Evolutionary conservation across 2,888 invertebrate species (phyloP).

Genomic region (Drosophila antonietae): DNA sequence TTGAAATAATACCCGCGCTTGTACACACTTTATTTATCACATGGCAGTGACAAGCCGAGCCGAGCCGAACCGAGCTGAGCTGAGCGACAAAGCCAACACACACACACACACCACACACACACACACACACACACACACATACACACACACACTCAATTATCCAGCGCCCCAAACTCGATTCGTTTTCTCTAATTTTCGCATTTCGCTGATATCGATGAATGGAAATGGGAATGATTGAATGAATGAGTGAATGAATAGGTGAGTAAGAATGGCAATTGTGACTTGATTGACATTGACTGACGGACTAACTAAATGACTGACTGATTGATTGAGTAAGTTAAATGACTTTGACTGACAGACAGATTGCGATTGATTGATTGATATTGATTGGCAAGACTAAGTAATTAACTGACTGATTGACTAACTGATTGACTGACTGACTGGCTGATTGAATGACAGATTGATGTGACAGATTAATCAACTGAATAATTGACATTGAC

Average conservation of each 20-base stretch:
- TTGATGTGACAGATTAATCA: background rate
- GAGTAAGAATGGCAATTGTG: too few relatives aligned
- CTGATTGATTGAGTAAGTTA: background rate
- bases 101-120: too few relatives aligned
- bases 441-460: background rate
- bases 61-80: too few relatives aligned
- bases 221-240: background rate
- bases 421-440: background rate
- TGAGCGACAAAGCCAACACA: slow-evolving; percentile 15
- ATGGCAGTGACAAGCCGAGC: background rate
- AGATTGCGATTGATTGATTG: background rate
- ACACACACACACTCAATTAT: slow-evolving; percentile 8
- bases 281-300: background rate
- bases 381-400: background rate
- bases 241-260: background rate
- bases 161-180: background rate
- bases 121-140: too few relatives aligned
- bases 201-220: background rate
- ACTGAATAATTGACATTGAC: background rate
- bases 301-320: background rate
- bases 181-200: background rate
- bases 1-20: slow-evolving; percentile 57
- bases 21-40: slow-evolving; percentile 20
- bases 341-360: background rate
- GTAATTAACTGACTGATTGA: background rate